These are phyloP conservation scores for Cephus pulcher DNA, from an alignment of 2,888 invertebrate genomes.

Conservation along the genomic window DNA sequence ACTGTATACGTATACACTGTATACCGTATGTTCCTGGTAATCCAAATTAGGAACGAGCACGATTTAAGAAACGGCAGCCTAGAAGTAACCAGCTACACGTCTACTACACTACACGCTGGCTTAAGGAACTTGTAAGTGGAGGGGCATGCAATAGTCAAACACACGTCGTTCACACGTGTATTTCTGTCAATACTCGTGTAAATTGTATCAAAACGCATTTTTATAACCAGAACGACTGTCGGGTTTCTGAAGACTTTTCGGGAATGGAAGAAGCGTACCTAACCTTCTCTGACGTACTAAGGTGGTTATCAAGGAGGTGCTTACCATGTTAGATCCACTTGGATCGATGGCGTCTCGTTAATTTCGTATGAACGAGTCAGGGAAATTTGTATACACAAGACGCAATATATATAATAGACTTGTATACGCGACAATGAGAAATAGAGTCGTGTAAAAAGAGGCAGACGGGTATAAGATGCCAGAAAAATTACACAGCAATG, in stretches of 20 bases:
- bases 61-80: neutral
- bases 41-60: neutral
- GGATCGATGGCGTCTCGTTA: neutral
- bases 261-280: neutral
- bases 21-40: neutral
- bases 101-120: neutral
- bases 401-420: no score
- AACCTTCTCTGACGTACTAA: neutral
- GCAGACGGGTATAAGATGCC: neutral
- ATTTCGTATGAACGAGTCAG: neutral
- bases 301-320: neutral
- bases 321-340: neutral
- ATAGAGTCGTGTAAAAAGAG: neutral
- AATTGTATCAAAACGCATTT: neutral
- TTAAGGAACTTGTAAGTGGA: no score
- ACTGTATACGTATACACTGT: neutral
- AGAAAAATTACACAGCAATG: neutral
- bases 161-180: neutral
- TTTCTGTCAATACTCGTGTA: neutral
- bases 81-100: neutral
- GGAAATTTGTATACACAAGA: neutral
- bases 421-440: neutral
- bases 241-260: neutral
- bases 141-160: neutral
- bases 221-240: neutral